These are phyloP conservation scores for Spilogale gracilis DNA, from an alignment of 2,113 vertebrate genomes.

Conservation along the genomic window DNA sequence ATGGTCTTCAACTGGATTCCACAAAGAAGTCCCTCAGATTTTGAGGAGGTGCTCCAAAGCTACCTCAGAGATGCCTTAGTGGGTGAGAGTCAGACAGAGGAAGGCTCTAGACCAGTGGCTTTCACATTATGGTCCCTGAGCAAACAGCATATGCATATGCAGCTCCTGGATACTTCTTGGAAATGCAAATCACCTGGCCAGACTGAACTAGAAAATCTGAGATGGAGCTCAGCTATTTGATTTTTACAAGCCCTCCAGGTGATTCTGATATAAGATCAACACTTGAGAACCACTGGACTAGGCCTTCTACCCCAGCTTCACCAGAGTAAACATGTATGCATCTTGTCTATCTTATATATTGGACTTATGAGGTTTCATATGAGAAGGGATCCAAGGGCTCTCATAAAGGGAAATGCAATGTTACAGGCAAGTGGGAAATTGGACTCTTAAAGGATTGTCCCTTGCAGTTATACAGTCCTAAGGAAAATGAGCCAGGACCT, in stretches of 20 bases:
- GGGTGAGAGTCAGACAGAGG: not conserved
- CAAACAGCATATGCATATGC: not conserved
- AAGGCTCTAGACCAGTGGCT: not conserved
- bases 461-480: not conserved
- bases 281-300: not conserved
- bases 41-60: not conserved
- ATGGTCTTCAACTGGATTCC: not conserved
- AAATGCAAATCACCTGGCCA: not conserved
- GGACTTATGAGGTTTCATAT: not conserved
- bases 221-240: not conserved
- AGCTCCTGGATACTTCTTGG: not conserved
- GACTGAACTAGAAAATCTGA: not conserved
- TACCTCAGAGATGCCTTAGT: not conserved
- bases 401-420: constrained; percentile 11
- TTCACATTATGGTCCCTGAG: not conserved
- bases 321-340: not conserved
- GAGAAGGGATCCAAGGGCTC: not conserved
- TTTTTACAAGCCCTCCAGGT: not conserved
- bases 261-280: not conserved
- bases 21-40: not conserved
- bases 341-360: not conserved
- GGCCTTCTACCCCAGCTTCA: not conserved
- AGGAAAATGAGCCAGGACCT: not conserved
- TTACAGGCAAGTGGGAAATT: not conserved
- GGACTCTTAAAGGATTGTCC: not conserved